These are phyloP conservation scores for Xylota segnis DNA, from an alignment of 2,888 invertebrate genomes.

Conservation along the genomic window DNA sequence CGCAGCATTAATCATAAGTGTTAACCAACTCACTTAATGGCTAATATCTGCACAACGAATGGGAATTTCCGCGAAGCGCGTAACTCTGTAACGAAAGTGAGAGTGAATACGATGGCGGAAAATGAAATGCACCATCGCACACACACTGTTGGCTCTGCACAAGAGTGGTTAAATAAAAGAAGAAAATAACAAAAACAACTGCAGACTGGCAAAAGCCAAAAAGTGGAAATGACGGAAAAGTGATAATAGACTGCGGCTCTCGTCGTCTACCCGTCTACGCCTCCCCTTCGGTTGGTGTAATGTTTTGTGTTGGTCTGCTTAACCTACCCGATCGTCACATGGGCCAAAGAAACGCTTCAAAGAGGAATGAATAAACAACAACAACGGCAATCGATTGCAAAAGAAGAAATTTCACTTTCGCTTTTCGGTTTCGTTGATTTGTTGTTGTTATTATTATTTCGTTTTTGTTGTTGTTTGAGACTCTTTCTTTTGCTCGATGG, in stretches of 20 bases:
- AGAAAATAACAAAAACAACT: conserved; percentile 40
- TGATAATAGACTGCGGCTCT: conserved; percentile 64
- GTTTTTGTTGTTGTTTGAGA: conserved; percentile 35
- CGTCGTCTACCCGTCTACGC: no score
- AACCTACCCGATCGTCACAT: conserved; percentile 59
- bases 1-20: conserved; percentile 27
- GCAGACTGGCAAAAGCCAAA: conserved; percentile 31
- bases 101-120: conserved; percentile 84
- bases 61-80: conserved; percentile 69
- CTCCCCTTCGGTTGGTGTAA: neutral
- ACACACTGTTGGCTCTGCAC: conserved; percentile 23
- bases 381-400: conserved; percentile 69
- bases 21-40: conserved; percentile 57
- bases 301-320: conserved; percentile 13
- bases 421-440: conserved; percentile 78
- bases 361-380: conserved; percentile 47
- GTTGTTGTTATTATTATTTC: conserved; percentile 41
- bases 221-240: conserved; percentile 58
- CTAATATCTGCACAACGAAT: conserved; percentile 50
- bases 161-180: conserved; percentile 52
- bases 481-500: conserved; percentile 53
- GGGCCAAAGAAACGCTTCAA: conserved; percentile 41
- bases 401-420: conserved; percentile 84
- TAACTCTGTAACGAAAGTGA: conserved; percentile 81
- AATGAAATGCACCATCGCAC: conserved; percentile 77